phyloP scores from a whole-genome alignment of 2,113 vertebrate species.

The Indicator indicator region DNA sequence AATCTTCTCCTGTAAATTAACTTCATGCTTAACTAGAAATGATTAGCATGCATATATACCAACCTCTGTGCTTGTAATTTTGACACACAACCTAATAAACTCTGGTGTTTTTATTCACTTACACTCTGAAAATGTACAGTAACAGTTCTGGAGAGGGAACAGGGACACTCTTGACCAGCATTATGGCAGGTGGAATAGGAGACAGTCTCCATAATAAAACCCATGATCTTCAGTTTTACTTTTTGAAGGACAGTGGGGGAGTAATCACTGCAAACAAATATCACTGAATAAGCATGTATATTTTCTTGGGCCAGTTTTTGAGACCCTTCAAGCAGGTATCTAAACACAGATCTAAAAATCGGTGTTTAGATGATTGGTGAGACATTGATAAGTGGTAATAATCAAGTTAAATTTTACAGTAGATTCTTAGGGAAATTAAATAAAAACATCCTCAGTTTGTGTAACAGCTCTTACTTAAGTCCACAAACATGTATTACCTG shows the following conservation, averaged over 20 bases:
- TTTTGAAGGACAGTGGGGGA: neutral
- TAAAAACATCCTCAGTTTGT: neutral
- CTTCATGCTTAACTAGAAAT: constrained; percentile 66
- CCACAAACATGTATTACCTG: neutral
- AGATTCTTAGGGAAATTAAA: neutral
- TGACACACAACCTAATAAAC: constrained; percentile 38
- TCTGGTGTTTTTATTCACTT: constrained; percentile 28
- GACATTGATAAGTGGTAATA: neutral
- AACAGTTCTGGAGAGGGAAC: neutral
- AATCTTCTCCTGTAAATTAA: constrained; percentile 62
- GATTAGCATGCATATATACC: constrained; percentile 42
- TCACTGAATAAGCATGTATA: neutral
- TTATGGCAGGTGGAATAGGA: neutral
- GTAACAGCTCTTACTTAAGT: neutral
- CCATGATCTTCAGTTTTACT: neutral
- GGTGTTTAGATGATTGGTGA: neutral
- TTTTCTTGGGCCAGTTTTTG: neutral
- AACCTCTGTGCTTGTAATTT: constrained; percentile 48
- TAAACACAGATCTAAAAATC: neutral
- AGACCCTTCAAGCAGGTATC: neutral
- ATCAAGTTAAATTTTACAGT: neutral
- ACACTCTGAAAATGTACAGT: neutral
- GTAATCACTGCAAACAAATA: neutral
- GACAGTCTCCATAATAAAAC: neutral
- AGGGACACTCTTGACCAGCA: neutral